Percentiles rank a stretch among this genome's conserved stretches.
Conservation (phyloP, 1,140 invertebrate genomes). For the Drosophila nebulosa region DNA sequence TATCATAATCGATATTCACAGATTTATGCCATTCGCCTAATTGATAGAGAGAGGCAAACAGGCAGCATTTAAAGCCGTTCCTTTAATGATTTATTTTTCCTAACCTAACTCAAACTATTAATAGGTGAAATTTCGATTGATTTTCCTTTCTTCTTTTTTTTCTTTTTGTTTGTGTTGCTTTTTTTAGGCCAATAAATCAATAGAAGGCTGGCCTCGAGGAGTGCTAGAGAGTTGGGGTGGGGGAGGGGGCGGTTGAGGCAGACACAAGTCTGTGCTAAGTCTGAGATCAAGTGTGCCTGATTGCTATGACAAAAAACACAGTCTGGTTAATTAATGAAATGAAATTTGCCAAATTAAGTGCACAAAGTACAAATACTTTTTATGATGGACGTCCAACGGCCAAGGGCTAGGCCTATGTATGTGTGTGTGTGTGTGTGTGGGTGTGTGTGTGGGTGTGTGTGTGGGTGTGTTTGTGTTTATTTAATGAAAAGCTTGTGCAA, state of each 20-base stretch:
- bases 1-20: conserved; percentile 54
- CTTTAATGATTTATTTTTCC: conserved; percentile 50
- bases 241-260: background rate
- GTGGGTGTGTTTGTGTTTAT: background rate
- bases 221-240: background rate
- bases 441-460: background rate
- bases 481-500: background rate
- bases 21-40: conserved; percentile 49
- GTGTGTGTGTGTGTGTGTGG: background rate
- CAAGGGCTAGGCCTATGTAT: background rate
- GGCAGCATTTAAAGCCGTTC: conserved; percentile 60
- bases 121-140: conserved; percentile 1
- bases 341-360: conserved; percentile 32
- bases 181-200: conserved; percentile 42
- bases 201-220: background rate
- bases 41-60: conserved; percentile 39
- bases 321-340: conserved; percentile 46
- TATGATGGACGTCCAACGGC: background rate
- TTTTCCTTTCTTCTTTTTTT: background rate
- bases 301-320: conserved; percentile 37
- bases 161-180: background rate
- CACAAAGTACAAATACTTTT: conserved; percentile 15
- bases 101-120: background rate
- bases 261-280: conserved; percentile 7
- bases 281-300: conserved; percentile 40